Base-by-base conservation (phyloP, 2,888 invertebrate species). In the Callimorpha dominula region DNA sequence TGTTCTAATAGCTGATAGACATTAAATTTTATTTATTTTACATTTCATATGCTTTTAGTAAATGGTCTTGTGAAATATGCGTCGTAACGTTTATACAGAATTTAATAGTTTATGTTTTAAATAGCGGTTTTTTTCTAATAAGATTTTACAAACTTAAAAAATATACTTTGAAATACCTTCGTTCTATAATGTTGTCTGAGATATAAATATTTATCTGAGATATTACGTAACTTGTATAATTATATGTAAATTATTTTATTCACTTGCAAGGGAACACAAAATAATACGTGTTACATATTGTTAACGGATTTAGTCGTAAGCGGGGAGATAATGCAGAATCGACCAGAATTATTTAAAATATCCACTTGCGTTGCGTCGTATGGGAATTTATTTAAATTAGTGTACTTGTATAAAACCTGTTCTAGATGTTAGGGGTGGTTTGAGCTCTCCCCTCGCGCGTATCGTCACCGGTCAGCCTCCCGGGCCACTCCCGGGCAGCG, bases 301-400 rank as follows among this genome's bases (percentile, higher is more conserved):
- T 85, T 85, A 86, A 86, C 86, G 83, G 78, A 64, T 80, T 82
- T 82, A 79, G 70, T 77, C n/a, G 46, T 72, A 77, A 78, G 73
- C 78, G 80, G 77, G 75, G 78, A 81, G 78, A 82, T 83, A 66
- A 81, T 81, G 81, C 81, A 81, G 81, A 84, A 81, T 78, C 71
- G 65, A 74, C 72, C 70, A 75, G 68, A 78, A 78, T 79, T 81
- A 82, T 79, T 83, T 62, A 81, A 60, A 82, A 85, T 77, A 81
- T 86, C 70, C 87, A 87, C 86, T 87, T 87, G 88, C 76, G 65
- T 72, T 71, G 67, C 68, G 63, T 71, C 69, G 75, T 86, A 79
- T 89, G 90, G 87, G 93, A 93, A 93, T 91, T 88, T 92, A 94
- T 94, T 90, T 80, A 91, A 93, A 94, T 93, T 86, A 92, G 90